Evolutionary conservation across 1,140 invertebrate species (phyloP).

Genomic region (Carcinoscorpius rotundicauda): DNA sequence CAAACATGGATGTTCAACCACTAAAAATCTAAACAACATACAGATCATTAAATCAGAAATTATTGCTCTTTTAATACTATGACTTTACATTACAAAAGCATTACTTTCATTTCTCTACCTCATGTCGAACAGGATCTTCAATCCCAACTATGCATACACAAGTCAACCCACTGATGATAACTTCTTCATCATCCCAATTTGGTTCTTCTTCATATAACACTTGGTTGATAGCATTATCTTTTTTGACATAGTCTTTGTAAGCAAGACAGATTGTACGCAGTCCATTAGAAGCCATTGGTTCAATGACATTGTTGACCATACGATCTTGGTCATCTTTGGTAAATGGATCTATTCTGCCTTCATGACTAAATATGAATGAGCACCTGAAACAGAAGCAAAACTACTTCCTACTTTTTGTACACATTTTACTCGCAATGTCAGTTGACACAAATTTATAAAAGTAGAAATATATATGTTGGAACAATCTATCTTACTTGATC

Average conservation of each 20-base stretch:
- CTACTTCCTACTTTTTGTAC: too few species aligned
- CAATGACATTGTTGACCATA: conserved; percentile 87
- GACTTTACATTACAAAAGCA: too few species aligned
- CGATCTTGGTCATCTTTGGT: conserved; percentile 81
- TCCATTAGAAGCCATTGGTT: conserved; percentile 99
- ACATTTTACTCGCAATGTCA: too few species aligned
- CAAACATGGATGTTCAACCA: too few species aligned
- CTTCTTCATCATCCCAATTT: conserved; percentile 96
- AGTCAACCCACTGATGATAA: conserved; percentile 68
- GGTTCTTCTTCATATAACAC: conserved; percentile 79
- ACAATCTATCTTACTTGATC: too few species aligned
- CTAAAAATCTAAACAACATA: too few species aligned
- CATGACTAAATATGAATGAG: conserved; percentile 85
- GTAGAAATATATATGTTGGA: too few species aligned
- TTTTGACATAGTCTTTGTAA: conserved; percentile 69
- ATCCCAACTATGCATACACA: conserved; percentile 50
- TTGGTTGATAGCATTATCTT: conserved; percentile 25
- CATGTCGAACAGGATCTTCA: conserved; percentile 93
- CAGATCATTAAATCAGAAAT: too few species aligned
- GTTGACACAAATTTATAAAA: too few species aligned
- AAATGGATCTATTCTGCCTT: conserved; percentile 81
- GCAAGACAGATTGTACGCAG: conserved; percentile 91
- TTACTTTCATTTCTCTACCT: conserved; percentile 42
- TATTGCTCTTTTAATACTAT: too few species aligned
- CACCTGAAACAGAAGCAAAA: conserved; percentile 54